Evolutionary conservation across 2,797 vertebrate species (phyloP).

Genomic region (Sebastiscus albofasciatus): DNA sequence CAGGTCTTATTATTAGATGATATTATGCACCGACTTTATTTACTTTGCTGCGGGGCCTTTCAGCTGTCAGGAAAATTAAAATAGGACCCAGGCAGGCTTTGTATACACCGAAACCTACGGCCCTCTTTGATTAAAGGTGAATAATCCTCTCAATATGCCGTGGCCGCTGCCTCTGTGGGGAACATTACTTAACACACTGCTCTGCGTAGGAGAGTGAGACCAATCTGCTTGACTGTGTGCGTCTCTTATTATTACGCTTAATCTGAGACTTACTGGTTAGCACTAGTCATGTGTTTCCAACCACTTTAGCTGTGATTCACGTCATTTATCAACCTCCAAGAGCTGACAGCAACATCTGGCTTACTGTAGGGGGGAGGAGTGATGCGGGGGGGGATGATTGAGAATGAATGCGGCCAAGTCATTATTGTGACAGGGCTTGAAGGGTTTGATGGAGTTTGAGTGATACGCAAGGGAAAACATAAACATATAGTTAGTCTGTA

Average conservation of each 20-base stretch:
- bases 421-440: not conserved
- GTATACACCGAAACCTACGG: not conserved
- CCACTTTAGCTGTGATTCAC: slow-evolving; percentile 1
- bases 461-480: not conserved
- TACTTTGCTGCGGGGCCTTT: slow-evolving; percentile 24
- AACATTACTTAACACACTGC: not conserved
- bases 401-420: slow-evolving; percentile 34
- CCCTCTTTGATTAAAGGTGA: slow-evolving; percentile 22
- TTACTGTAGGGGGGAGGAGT: not conserved
- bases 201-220: slow-evolving; percentile 1
- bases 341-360: slow-evolving; percentile 53
- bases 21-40: slow-evolving; percentile 34
- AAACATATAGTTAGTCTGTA: not conserved
- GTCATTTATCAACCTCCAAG: slow-evolving; percentile 50
- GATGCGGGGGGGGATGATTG: slow-evolving; percentile 24
- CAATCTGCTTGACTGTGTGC: not conserved
- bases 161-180: not conserved
- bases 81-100: not conserved
- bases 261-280: not conserved
- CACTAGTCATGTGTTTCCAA: slow-evolving; percentile 10
- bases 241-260: not conserved
- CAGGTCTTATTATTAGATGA: slow-evolving; percentile 28
- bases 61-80: slow-evolving; percentile 30
- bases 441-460: slow-evolving; percentile 4
- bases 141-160: not conserved